phyloP scores from a whole-genome alignment of 2,888 invertebrate species.

The Zhuqinia jingwanae region DNA sequence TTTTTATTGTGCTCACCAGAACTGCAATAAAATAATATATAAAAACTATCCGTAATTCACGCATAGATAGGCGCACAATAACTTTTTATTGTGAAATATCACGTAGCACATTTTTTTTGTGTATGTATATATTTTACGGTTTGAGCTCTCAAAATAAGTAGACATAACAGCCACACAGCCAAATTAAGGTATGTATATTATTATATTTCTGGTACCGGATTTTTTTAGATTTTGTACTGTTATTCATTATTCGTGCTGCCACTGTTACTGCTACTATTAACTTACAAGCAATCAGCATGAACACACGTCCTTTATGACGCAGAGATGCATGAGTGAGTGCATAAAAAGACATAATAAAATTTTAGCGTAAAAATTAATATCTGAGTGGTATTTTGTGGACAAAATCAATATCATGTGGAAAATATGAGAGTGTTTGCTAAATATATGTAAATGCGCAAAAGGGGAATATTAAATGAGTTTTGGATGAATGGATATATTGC shows the following conservation, averaged over 20 bases:
- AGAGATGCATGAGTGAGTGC: slow-evolving; percentile 53
- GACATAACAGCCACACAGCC: no score
- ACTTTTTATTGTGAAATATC: slow-evolving; percentile 33
- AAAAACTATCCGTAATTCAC: slow-evolving; percentile 27
- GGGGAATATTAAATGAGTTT: no score
- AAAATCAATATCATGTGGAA: no score
- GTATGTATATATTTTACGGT: slow-evolving; percentile 37
- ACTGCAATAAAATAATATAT: slow-evolving; percentile 17
- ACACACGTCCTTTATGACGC: slow-evolving; percentile 29
- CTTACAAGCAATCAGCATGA: not conserved
- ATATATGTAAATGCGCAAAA: no score
- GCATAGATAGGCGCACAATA: slow-evolving; percentile 32
- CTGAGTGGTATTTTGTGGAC: not conserved
- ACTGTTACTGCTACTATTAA: not conserved
- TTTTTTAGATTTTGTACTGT: no score
- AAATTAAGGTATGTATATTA: no score
- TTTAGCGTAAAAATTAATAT: slow-evolving; percentile 5
- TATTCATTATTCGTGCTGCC: no score
- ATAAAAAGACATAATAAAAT: slow-evolving; percentile 23
- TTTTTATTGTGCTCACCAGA: slow-evolving; percentile 4
- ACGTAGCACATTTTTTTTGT: no score
- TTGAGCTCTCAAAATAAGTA: no score
- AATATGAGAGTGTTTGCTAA: no score
- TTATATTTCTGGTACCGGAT: no score
- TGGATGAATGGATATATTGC: no score